Conservation (phyloP, 2,113 vertebrate genomes). For the Chauna torquata region DNA sequence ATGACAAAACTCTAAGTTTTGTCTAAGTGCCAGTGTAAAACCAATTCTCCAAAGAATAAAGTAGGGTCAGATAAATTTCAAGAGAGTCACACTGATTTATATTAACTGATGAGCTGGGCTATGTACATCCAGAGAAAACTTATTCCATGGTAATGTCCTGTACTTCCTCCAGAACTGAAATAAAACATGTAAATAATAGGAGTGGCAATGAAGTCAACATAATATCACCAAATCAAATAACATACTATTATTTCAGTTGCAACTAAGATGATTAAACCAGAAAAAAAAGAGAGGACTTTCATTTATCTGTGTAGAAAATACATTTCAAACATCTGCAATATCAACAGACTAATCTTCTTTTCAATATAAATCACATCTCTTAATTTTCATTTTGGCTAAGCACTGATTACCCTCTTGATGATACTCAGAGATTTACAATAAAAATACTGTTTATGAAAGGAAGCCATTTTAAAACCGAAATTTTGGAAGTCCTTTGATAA, state of each 20-base stretch:
- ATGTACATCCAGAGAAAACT: background rate
- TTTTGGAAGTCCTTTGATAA: background rate
- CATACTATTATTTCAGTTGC: background rate
- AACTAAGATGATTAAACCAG: background rate
- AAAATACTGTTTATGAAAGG: background rate
- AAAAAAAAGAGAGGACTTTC: background rate
- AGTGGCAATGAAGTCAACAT: background rate
- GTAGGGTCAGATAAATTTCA: background rate
- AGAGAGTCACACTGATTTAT: background rate
- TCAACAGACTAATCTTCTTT: background rate
- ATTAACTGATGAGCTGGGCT: background rate
- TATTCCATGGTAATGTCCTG: background rate
- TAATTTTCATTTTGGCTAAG: background rate
- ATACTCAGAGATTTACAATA: background rate
- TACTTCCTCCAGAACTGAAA: background rate
- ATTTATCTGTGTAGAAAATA: background rate
- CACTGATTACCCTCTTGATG: background rate
- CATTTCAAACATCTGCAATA: background rate
- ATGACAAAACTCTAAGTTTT: background rate
- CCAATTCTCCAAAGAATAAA: background rate
- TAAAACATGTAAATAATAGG: background rate
- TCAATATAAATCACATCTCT: background rate
- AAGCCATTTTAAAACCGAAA: background rate
- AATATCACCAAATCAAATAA: background rate
- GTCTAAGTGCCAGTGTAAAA: background rate